Conservation (phyloP, 2,113 vertebrate genomes). For the Colinus virginianus region DNA sequence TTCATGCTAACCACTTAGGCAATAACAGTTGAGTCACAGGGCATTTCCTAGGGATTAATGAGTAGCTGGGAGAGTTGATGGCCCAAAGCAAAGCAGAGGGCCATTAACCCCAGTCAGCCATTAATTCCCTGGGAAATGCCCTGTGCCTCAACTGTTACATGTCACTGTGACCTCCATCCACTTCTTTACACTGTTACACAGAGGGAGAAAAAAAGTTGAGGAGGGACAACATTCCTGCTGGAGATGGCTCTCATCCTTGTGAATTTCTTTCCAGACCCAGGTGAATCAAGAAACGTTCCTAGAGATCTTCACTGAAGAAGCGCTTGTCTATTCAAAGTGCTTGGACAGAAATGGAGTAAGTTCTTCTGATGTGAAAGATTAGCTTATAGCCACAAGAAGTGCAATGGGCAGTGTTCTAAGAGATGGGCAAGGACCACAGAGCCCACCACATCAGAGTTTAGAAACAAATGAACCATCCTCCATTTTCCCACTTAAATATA, state of each 20-base stretch:
- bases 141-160: neutral
- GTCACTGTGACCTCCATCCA: neutral
- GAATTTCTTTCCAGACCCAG: neutral
- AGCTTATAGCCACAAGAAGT: neutral
- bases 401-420: neutral
- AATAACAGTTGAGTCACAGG: neutral
- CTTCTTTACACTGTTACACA: neutral
- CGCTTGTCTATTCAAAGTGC: neutral
- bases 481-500: slow-evolving; percentile 28
- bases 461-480: slow-evolving; percentile 13
- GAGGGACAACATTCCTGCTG: neutral
- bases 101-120: neutral
- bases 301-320: neutral
- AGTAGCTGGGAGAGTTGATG: slow-evolving; percentile 4
- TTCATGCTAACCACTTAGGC: neutral
- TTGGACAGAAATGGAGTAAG: neutral
- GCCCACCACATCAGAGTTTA: neutral
- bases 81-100: slow-evolving; percentile 25
- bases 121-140: slow-evolving; percentile 34
- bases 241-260: fast-evolving
- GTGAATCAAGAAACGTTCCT: neutral
- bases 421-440: neutral
- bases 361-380: neutral
- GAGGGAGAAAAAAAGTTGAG: neutral
- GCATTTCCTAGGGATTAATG: slow-evolving; percentile 18